phyloP scores from a whole-genome alignment of 35 echinoderm and acorn worm genomes.

The Ptychodera flava region DNA sequence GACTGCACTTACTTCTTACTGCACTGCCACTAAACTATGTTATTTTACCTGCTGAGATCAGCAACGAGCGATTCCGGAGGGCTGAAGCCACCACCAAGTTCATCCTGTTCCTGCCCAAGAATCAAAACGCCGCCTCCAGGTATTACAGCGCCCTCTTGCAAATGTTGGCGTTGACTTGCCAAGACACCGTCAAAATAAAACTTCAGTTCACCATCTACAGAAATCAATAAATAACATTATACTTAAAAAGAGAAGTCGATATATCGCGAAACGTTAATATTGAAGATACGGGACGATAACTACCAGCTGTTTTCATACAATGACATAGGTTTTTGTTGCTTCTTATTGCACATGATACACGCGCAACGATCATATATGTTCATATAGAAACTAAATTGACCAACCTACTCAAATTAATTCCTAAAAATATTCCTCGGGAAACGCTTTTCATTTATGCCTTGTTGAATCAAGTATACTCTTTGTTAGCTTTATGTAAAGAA shows the following conservation, averaged over 20 bases:
- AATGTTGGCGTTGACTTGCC: background rate
- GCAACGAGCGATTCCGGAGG: background rate
- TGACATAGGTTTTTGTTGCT: background rate
- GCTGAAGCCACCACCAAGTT: background rate
- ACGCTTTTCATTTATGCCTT: no score
- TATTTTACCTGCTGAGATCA: conserved; percentile 8
- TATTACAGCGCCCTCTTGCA: background rate
- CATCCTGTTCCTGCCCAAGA: conserved; percentile 10
- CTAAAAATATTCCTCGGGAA: no score
- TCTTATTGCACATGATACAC: background rate
- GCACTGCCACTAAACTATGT: no score
- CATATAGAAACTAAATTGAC: background rate
- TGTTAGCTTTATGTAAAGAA: no score
- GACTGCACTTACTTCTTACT: no score
- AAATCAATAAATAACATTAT: no score
- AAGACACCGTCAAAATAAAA: conserved; percentile 8
- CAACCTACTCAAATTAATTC: no score
- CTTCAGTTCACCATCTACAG: background rate
- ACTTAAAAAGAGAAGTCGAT: background rate
- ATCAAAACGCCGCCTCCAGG: background rate
- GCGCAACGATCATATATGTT: background rate
- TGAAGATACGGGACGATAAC: background rate
- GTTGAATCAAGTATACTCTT: no score
- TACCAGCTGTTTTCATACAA: background rate
- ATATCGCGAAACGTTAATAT: background rate